Percentiles rank a stretch among this genome's conserved stretches.
phyloP scores from a whole-genome alignment of 2,113 vertebrate species.

The Pseudonaja textilis region DNA sequence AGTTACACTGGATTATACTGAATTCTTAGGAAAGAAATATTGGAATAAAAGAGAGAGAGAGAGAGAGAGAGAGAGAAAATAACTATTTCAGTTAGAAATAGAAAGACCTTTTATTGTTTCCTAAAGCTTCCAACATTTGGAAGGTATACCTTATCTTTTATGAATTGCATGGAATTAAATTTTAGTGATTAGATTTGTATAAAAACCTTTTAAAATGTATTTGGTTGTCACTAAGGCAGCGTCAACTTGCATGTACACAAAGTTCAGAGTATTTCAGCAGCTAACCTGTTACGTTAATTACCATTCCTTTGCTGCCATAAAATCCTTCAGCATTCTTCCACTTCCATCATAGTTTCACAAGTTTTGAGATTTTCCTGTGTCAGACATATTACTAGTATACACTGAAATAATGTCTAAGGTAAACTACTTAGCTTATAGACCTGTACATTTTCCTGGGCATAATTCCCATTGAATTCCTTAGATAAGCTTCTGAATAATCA shows the following conservation, averaged over 20 bases:
- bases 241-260: neutral
- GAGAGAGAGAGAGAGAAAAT: neutral
- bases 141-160: rapidly evolving
- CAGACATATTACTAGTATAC: neutral
- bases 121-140: neutral
- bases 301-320: neutral
- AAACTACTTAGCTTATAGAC: neutral
- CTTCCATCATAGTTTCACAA: neutral
- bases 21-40: neutral
- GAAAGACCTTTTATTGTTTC: neutral
- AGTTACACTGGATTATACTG: slow-evolving; percentile 11
- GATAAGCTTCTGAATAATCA: neutral
- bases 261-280: neutral
- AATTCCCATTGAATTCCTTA: neutral
- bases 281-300: neutral
- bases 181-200: neutral
- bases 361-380: neutral
- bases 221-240: neutral
- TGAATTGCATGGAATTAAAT: neutral
- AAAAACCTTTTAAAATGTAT: neutral
- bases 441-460: neutral
- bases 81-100: neutral
- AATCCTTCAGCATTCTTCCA: neutral
- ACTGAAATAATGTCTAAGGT: neutral
- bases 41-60: neutral